Base-by-base conservation (phyloP, 2,113 vertebrate genomes). In the Chlamydotis undulata region DNA sequence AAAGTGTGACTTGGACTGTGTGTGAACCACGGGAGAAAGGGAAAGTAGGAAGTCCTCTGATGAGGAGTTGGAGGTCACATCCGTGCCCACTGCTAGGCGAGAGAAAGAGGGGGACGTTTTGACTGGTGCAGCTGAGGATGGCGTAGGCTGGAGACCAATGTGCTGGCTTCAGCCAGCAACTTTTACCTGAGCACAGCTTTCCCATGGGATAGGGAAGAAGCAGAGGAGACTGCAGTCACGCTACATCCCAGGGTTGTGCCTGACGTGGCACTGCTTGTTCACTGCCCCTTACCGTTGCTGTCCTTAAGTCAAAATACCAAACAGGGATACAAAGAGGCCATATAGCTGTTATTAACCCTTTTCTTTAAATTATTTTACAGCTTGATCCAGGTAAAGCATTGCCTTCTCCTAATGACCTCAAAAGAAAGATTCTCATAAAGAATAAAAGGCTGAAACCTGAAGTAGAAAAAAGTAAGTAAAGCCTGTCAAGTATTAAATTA, bases 391-490 rank as follows among this genome's bases (percentile, higher is more conserved):
- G 98, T 10, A 98, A 98, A 67, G 60, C 98, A 4, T 97, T 99
- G 88, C 99, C 99, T 10, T 99, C 99, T 33, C 99, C 99, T 23
- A 99, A 98, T 76, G 99, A 99, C 64, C 99, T 99, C 71, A 99
- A 98, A 96, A 98, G 98, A 86, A 99, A 99, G 98, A 99, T 99
- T 95, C 99, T 99, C 85, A 99, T 99, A 93, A 99, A 99, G 98
- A 99, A 99, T 97, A 99, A 99, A 94, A 98, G 99, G 10, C 98
- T 99, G 96, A 99, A 99, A 98, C 98, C 99, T 49, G 99, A 99
- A 97, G 99, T 99, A 83, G 99, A 99, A 90, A 99, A 99, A 97
- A 99, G 99, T 99, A 98, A 69, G 99, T 98, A 86, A 91, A 19
- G 4, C 71, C 71, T 45, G n/a, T 31, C 9, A 49, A 31, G 33